These are phyloP conservation scores for Anarrhichthys ocellatus DNA, from an alignment of 2,113 vertebrate species.

Conservation along the genomic window DNA sequence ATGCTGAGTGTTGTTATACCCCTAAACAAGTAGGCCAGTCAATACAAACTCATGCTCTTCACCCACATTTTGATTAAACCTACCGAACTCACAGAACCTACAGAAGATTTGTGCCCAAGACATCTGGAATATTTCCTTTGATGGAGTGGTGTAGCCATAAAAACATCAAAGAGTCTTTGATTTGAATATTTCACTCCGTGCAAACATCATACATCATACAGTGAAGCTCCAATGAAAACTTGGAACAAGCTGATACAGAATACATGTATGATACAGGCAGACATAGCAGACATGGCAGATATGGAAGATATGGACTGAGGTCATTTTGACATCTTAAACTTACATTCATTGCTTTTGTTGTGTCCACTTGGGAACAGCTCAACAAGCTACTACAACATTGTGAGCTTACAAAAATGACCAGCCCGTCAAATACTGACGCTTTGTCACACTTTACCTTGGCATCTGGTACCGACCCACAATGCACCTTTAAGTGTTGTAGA, in stretches of 20 bases:
- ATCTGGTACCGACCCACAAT: not conserved
- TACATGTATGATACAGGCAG: not conserved
- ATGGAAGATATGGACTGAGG: not conserved
- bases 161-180: not conserved
- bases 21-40: not conserved
- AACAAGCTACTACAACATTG: too few relatives aligned
- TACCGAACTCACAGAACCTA: not conserved
- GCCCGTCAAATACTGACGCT: too few relatives aligned
- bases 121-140: not conserved
- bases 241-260: not conserved
- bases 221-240: not conserved
- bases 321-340: not conserved
- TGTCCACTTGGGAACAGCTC: not conserved
- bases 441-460: too few relatives aligned
- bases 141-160: not conserved
- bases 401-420: not conserved
- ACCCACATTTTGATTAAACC: not conserved
- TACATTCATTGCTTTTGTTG: not conserved
- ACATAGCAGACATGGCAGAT: too few relatives aligned
- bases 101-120: not conserved
- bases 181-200: not conserved
- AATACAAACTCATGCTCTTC: not conserved
- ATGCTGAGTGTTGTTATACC: not conserved
- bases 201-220: not conserved
- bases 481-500: not conserved